A percentile compares a stretch with the other conserved stretches of the same genome.
phyloP scores from a whole-genome alignment of 1,140 invertebrate species.

The Patella vulgata region DNA sequence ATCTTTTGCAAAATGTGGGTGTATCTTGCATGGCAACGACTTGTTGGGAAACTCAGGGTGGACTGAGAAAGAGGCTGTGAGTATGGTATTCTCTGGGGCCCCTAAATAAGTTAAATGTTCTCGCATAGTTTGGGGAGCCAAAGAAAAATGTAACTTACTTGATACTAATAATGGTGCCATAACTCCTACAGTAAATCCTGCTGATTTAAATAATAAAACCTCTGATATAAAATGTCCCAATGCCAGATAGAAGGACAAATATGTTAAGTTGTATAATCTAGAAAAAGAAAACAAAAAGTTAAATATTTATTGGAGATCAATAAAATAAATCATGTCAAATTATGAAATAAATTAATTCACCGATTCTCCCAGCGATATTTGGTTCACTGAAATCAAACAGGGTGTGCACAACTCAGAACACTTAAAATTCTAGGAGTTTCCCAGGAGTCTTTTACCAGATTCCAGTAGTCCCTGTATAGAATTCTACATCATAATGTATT shows the following conservation, averaged over 20 bases:
- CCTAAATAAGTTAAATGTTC: neutral
- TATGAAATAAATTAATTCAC: no score
- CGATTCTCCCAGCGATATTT: no score
- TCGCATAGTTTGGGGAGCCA: neutral
- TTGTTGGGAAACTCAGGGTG: neutral
- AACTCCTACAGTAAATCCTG: slow-evolving; percentile 34
- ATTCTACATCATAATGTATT: no score
- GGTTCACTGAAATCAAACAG: no score
- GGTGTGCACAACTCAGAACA: no score
- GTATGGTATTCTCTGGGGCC: neutral
- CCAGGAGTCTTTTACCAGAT: no score
- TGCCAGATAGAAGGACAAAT: slow-evolving; percentile 47
- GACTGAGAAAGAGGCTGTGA: no score
- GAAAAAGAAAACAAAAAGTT: slow-evolving; percentile 18
- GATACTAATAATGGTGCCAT: slow-evolving; percentile 42
- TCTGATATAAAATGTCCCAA: slow-evolving; percentile 46
- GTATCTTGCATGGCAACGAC: no score
- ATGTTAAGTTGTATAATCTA: slow-evolving; percentile 45
- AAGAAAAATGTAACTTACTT: slow-evolving; percentile 20
- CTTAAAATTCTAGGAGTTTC: no score
- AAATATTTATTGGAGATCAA: neutral
- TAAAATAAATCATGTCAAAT: no score
- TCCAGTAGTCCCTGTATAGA: no score
- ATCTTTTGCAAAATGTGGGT: neutral
- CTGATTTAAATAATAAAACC: slow-evolving; percentile 41